These are phyloP conservation scores for Caenorhabditis auriculariae DNA, from an alignment of 2,888 invertebrate species.

Conservation along the genomic window DNA sequence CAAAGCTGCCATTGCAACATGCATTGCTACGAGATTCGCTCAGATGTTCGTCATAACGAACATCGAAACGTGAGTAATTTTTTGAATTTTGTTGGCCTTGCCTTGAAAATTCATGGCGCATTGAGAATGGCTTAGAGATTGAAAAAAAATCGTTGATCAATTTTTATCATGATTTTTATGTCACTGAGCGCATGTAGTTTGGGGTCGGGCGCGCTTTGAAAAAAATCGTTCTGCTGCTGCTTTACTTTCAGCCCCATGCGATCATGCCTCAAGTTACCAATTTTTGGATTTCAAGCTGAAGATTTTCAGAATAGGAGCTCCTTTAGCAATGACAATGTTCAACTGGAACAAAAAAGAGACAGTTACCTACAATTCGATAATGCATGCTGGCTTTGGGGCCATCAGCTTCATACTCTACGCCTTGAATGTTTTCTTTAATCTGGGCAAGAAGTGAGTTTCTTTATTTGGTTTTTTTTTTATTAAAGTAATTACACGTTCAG, in stretches of 20 bases:
- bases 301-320: constrained; percentile 56
- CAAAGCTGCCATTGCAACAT: constrained; percentile 36
- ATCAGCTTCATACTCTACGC: constrained; percentile 62
- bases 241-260: too few species aligned
- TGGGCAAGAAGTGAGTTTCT: constrained; percentile 37
- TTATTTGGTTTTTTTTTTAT: neutral
- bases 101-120: constrained; percentile 48
- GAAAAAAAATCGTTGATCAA: too few species aligned
- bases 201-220: too few species aligned
- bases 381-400: constrained; percentile 57
- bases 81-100: too few species aligned
- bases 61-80: constrained; percentile 64
- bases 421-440: constrained; percentile 61
- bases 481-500: constrained; percentile 15
- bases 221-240: too few species aligned
- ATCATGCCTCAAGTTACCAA: too few species aligned
- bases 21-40: constrained; percentile 63
- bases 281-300: neutral
- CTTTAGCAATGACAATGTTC: constrained; percentile 66
- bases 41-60: constrained; percentile 65
- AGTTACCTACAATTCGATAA: constrained; percentile 63
- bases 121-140: too few species aligned
- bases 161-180: too few species aligned
- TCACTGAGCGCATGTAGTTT: too few species aligned
- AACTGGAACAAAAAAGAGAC: constrained; percentile 63